Percentiles rank a stretch among this genome's conserved stretches.
Evolutionary conservation across 2,888 invertebrate species (phyloP).

Genomic region (Pachycephus smyrnensis): DNA sequence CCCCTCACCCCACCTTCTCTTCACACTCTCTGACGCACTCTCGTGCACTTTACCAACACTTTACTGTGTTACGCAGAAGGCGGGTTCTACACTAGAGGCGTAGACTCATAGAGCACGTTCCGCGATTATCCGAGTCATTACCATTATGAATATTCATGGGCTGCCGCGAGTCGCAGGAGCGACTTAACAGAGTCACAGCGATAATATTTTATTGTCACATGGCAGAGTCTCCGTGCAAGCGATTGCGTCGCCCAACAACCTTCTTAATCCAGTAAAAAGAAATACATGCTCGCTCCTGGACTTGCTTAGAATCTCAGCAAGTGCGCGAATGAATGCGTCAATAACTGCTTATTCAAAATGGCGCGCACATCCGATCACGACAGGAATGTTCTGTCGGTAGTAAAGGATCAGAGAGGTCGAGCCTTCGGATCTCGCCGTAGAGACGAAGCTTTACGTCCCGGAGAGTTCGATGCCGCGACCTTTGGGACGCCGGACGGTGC

Average conservation of each 20-base stretch:
- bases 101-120: slow-evolving; percentile 36
- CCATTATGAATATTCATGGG: slow-evolving; percentile 55
- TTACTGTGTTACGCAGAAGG: slow-evolving; percentile 47
- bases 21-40: background rate
- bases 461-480: no score
- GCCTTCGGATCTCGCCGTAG: no score
- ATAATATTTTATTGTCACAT: slow-evolving; percentile 4
- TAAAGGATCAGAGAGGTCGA: no score
- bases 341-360: no score
- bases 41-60: slow-evolving; percentile 3
- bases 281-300: background rate
- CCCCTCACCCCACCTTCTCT: background rate
- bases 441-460: no score
- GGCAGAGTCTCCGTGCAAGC: background rate
- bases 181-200: background rate
- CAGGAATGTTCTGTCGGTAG: no score
- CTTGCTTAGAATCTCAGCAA: no score
- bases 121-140: slow-evolving; percentile 55
- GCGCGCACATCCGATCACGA: no score
- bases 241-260: background rate
- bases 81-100: slow-evolving; percentile 17
- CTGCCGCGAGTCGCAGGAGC: background rate
- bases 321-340: no score
- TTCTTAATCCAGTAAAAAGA: background rate
- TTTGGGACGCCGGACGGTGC: no score